These are phyloP conservation scores for Trinectes maculatus DNA, from an alignment of 2,113 vertebrate genomes.

Conservation along the genomic window DNA sequence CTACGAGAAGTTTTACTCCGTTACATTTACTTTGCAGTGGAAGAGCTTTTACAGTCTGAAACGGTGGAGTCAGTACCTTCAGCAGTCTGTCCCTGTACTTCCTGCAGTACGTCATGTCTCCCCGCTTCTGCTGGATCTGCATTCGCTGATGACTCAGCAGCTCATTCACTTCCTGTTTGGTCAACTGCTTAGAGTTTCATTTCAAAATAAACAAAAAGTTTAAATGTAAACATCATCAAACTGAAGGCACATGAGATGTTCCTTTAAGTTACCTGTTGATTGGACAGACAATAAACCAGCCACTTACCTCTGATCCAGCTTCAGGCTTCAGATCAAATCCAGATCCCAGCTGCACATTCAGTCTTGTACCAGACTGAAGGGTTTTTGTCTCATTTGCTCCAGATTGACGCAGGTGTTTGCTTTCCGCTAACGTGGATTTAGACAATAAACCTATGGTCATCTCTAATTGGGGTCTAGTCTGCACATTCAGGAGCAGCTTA, in stretches of 20 bases:
- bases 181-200: too few relatives aligned
- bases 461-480: neutral
- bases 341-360: neutral
- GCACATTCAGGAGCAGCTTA: neutral
- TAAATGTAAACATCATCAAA: too few relatives aligned
- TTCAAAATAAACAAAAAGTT: too few relatives aligned
- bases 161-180: constrained; percentile 26
- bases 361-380: neutral
- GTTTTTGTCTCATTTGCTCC: neutral
- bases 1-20: neutral
- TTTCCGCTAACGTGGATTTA: neutral
- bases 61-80: constrained; percentile 36
- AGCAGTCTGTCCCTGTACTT: constrained; percentile 33
- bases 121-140: constrained; percentile 5
- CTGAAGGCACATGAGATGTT: too few relatives aligned
- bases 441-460: too few relatives aligned
- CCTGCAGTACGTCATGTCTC: constrained; percentile 6
- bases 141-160: neutral
- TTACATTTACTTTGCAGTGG: too few relatives aligned
- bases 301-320: constrained; percentile 18
- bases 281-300: neutral
- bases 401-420: neutral
- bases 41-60: neutral
- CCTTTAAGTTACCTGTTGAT: too few relatives aligned
- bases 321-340: neutral